A percentile compares a stretch with the other conserved stretches of the same genome.
Conservation (phyloP, 2,797 vertebrate species). For the Mormyrops attenuatus region DNA sequence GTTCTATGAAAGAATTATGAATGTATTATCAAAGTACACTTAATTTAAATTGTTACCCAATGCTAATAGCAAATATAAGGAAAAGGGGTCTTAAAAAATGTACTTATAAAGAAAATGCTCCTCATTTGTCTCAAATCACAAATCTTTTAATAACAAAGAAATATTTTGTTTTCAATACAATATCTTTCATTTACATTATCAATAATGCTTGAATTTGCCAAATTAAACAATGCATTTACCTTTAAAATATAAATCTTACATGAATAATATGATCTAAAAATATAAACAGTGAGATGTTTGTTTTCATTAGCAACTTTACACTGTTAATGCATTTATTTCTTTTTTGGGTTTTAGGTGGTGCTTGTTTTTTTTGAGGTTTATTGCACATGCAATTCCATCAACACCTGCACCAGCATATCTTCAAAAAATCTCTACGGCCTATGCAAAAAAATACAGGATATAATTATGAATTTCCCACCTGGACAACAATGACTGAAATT, state of each 20-base stretch:
- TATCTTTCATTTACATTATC: neutral
- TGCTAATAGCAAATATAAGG: no score
- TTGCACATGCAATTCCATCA: slow-evolving; percentile 31
- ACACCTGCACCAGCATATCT: slow-evolving; percentile 67
- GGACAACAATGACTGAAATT: slow-evolving; percentile 87
- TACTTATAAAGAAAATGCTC: neutral
- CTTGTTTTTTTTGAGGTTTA: neutral
- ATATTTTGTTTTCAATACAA: neutral
- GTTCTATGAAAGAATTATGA: neutral
- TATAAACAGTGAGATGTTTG: neutral
- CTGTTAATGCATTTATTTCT: neutral
- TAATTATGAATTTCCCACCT: slow-evolving; percentile 84
- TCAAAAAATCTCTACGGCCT: slow-evolving; percentile 30
- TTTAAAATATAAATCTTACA: neutral
- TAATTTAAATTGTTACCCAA: neutral
- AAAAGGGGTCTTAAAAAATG: neutral
- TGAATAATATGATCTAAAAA: neutral
- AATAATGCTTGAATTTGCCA: neutral
- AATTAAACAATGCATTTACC: neutral
- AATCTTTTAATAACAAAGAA: neutral
- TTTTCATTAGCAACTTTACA: neutral
- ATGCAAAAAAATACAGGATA: slow-evolving; percentile 73
- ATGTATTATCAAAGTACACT: neutral
- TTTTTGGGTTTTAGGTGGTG: neutral
- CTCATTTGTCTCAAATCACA: neutral